These are phyloP conservation scores for Elysia crispata DNA, from an alignment of 2,888 invertebrate genomes.

Conservation along the genomic window DNA sequence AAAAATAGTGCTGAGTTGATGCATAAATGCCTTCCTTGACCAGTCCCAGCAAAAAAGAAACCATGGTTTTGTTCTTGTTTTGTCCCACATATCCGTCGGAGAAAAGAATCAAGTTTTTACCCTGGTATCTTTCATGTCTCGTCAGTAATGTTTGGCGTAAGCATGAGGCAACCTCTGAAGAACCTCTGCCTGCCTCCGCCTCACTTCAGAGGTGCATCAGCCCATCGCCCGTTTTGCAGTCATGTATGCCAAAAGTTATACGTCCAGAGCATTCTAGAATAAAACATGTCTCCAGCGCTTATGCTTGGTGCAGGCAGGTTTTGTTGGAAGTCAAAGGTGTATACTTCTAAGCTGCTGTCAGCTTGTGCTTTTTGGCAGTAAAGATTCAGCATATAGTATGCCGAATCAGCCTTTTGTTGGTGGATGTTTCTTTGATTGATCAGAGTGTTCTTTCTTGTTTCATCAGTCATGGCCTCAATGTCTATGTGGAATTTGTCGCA, in stretches of 20 bases:
- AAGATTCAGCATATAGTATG: conserved; percentile 4
- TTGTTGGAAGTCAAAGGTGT: conserved; percentile 9
- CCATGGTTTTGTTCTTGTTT: conserved; percentile 27
- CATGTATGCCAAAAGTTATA: conserved; percentile 48
- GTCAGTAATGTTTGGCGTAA: conserved; percentile 30
- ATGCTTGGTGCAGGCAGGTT: conserved; percentile 33
- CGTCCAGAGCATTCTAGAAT: conserved; percentile 45
- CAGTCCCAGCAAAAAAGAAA: conserved; percentile 13
- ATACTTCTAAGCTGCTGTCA: conserved; percentile 9
- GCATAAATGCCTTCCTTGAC: conserved; percentile 23
- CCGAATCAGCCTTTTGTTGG: conserved; percentile 16
- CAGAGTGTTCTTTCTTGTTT: conserved; percentile 23
- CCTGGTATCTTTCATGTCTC: conserved; percentile 26
- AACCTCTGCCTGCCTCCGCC: conserved; percentile 38
- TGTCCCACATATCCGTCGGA: conserved; percentile 24
- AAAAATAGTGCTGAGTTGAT: conserved; percentile 25
- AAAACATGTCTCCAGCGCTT: conserved; percentile 45
- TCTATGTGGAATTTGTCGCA: conserved; percentile 46
- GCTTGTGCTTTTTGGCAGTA: conserved; percentile 3
- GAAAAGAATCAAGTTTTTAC: conserved; percentile 13
- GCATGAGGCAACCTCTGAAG: conserved; percentile 46
- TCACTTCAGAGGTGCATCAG: conserved; percentile 46
- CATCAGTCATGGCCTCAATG: conserved; percentile 40
- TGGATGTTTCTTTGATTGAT: conserved; percentile 45
- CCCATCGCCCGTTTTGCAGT: conserved; percentile 40